These are phyloP conservation scores for Mya arenaria DNA, from an alignment of 1,140 invertebrate genomes.

Conservation along the genomic window DNA sequence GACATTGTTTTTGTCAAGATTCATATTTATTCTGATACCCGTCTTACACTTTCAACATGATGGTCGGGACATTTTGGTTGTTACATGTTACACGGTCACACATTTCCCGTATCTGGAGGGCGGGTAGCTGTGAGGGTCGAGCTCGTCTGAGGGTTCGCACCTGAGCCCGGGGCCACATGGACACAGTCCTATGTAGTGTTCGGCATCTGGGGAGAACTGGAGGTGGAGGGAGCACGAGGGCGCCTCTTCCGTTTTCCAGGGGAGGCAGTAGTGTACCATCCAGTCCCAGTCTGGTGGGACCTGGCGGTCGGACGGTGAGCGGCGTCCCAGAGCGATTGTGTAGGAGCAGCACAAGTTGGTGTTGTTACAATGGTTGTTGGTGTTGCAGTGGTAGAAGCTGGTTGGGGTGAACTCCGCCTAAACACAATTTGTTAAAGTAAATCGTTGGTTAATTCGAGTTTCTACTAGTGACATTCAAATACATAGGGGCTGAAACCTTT, in stretches of 20 bases:
- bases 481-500: too few species aligned
- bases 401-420: background rate
- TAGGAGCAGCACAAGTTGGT: slow-evolving; percentile 65
- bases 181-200: slow-evolving; percentile 66
- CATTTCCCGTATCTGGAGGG: slow-evolving; percentile 68
- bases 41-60: too few species aligned
- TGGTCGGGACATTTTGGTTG: too few species aligned
- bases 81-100: slow-evolving; percentile 15
- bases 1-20: too few species aligned
- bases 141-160: slow-evolving; percentile 63
- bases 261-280: slow-evolving; percentile 71
- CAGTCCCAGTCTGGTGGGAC: slow-evolving; percentile 57
- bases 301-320: slow-evolving; percentile 31
- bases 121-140: slow-evolving; percentile 66
- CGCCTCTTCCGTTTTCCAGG: slow-evolving; percentile 66
- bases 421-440: background rate
- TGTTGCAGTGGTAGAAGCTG: slow-evolving; percentile 24
- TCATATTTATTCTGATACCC: too few species aligned
- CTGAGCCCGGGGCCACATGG: slow-evolving; percentile 68
- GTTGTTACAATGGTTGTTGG: slow-evolving; percentile 24
- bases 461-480: too few species aligned
- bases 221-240: slow-evolving; percentile 63
- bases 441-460: background rate
- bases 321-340: slow-evolving; percentile 63
- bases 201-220: slow-evolving; percentile 56